These are phyloP conservation scores for Electrophaes corylata DNA, from an alignment of 2,888 invertebrate species.

Conservation along the genomic window DNA sequence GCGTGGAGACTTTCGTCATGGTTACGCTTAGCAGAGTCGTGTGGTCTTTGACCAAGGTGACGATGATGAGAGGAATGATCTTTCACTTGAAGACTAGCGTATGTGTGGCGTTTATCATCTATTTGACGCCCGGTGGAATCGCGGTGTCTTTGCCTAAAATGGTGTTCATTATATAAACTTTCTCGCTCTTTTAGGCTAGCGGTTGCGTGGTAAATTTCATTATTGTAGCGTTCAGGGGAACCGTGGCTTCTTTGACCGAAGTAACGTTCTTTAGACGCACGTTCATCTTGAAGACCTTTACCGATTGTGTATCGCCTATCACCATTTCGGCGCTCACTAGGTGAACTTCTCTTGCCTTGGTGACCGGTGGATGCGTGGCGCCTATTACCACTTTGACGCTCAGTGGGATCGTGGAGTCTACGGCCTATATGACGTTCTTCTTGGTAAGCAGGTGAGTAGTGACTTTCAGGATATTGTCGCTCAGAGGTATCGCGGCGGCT, in stretches of 20 bases:
- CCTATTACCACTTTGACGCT: neutral
- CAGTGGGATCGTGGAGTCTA: neutral
- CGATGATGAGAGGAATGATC: neutral
- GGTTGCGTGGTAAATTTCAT: too few species aligned
- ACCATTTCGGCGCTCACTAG: neutral
- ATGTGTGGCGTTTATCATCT: neutral
- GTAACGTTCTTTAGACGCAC: too few species aligned
- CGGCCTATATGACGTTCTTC: neutral
- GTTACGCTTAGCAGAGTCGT: neutral
- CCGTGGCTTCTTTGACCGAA: too few species aligned
- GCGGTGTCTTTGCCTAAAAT: too few species aligned
- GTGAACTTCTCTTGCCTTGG: neutral
- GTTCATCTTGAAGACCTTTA: too few species aligned
- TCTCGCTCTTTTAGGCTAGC: too few species aligned
- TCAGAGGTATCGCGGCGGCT: neutral
- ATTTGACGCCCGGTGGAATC: neutral
- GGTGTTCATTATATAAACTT: too few species aligned
- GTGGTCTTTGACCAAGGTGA: neutral
- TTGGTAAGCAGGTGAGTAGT: neutral
- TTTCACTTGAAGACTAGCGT: neutral
- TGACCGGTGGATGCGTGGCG: neutral
- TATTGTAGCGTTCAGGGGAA: too few species aligned
- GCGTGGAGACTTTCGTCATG: neutral
- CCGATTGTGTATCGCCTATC: too few species aligned
- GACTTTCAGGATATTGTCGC: neutral